Base-by-base conservation (phyloP, 2,888 invertebrate genomes). In the Nebria salina region DNA sequence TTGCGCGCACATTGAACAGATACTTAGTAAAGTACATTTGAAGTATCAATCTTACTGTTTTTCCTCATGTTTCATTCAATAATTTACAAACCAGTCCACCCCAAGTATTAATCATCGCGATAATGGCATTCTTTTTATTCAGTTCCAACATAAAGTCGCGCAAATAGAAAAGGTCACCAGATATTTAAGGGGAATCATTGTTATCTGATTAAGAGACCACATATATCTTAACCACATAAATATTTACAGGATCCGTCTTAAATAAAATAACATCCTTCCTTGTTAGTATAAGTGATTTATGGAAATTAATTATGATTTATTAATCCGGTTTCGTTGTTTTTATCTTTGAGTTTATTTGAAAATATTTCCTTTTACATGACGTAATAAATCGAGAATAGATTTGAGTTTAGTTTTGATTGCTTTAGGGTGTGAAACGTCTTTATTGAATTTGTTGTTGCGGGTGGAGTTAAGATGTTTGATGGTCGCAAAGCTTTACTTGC, bases 401-500 rank as follows among this genome's bases (percentile, higher is more conserved):
- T 34, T 20, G 20, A 20, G 34, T 34, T 34, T 34, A 20, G 20
- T 34, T 34, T 5, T 1, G 2, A 34, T 34, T 34, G 34, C 34
- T 34, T 34, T 4, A 34, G 34, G 34, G 34, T 34, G 34, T 34
- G 34, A 34, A 34, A 70, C 77, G 76, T 43, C 76, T 54, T 54
- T 1, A 54, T 54, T 76, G 70, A 68, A 77, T 72, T 41, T 64
- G 43, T 77, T 72, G 74, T 64, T n/a, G 65, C 66, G 66, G 72
- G 41, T n/a, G 8, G 34, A 8, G 54, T 13, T 64, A 75, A 80
- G 80, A 75, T 70, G 80, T 65, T 75, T 77, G 65, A 72, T 13
- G 8, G 13, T 54, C 54, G 54, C 54, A 8, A 13, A 54, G 54
- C 8, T 2, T 54, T 54, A 76, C 76, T 54, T 68, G 75, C 74